Base-by-base conservation (phyloP, 2,113 vertebrate species). In the Spea bombifrons region DNA sequence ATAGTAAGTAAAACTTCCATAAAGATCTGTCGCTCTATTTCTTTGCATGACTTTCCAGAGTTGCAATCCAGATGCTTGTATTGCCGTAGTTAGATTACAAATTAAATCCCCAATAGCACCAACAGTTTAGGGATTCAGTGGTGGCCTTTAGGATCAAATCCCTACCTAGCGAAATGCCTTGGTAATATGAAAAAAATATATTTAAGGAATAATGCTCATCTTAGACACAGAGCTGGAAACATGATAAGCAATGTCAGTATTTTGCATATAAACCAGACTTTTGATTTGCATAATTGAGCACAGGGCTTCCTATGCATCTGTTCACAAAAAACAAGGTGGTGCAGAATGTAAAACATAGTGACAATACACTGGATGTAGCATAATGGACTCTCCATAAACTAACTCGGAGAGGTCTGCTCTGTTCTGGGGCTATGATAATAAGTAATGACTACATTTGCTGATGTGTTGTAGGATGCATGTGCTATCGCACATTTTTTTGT, bases 241-340 rank as follows among this genome's bases (percentile, higher is more conserved):
- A 74, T 74, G 52, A 43, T 74, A 73, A 65, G 71, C 78, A 61
- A 63, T 74, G 78, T 80, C 78, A 80, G 78, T 74, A 80, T 74
- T 80, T 80, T 80, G 78, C 78, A 80, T 80, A 80, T 73, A 80
- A 80, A 80, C 78, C 78, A 80, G 78, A 80, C 78, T 80, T 68
- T 74, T 74, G 78, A 80, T 80, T 80, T 80, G 71, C 78, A 80
- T 80, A 80, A 74, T 80, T 80, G 78, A 80, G 78, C 78, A 74
- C 71, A 80, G 78, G 78, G 78, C 78, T 80, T 80, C 78, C 71
- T 80, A 66, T 80, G 65, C 71, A 80, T 74, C 71, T 73, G 71
- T 74, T 80, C 78, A 46, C 65, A 73, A 55, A 73, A 30, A 80
- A 80, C 52, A 80, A 80, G 78, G 78, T 80, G 71, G 53, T 68